Conservation (phyloP, 2,888 invertebrate genomes). For the Chironomus tentans region DNA sequence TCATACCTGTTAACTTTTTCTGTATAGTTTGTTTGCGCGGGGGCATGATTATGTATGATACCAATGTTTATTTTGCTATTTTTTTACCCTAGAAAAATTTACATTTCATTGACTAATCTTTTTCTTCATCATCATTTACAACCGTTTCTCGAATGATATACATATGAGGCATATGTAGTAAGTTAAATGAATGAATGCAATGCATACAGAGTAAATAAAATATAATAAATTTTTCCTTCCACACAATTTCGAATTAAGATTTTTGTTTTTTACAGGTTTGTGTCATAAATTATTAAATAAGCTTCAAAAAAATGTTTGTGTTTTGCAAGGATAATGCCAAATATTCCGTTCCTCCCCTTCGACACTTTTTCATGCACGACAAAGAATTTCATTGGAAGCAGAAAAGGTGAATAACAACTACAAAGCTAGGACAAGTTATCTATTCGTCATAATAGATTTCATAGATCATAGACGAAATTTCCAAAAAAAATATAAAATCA, state of each 20-base stretch:
- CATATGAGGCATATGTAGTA: background rate
- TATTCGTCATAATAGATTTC: too few species aligned
- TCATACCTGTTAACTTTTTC: constrained; percentile 8
- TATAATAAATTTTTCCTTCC: background rate
- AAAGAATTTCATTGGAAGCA: too few species aligned
- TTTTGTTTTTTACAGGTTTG: background rate
- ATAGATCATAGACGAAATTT: too few species aligned
- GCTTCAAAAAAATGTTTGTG: background rate
- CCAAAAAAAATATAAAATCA: too few species aligned
- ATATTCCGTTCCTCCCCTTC: too few species aligned
- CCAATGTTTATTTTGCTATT: background rate
- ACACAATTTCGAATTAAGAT: constrained; percentile 11
- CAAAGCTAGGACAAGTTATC: too few species aligned
- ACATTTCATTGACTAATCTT: background rate
- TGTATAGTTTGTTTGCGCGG: background rate
- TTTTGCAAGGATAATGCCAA: background rate
- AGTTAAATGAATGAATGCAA: background rate
- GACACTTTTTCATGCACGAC: too few species aligned
- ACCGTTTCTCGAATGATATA: background rate
- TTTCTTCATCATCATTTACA: background rate
- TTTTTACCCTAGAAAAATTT: too few species aligned
- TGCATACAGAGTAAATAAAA: too few species aligned
- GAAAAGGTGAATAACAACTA: too few species aligned
- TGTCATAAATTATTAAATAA: constrained; percentile 27
- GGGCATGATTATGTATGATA: too few species aligned